Evolutionary conservation across 2,888 invertebrate species (phyloP).

Genomic region (Stegana nigrithorax): DNA sequence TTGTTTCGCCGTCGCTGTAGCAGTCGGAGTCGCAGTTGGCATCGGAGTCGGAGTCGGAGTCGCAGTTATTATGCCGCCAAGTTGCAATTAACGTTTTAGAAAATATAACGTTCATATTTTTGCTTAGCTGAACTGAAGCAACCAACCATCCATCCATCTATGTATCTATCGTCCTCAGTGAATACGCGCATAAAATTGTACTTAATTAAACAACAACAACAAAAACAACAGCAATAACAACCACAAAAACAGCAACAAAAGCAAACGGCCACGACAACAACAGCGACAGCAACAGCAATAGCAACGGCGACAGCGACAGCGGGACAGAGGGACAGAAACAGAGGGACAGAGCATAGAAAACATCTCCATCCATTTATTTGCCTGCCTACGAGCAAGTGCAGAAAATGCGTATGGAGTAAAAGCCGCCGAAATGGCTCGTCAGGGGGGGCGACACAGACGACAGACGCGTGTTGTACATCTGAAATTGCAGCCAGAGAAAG

Average conservation of each 20-base stretch:
- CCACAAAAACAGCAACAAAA: neutral
- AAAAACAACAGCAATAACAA: neutral
- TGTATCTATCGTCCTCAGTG: conserved; percentile 64
- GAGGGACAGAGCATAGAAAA: too few species aligned
- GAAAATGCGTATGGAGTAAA: neutral
- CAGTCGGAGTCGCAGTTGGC: too few species aligned
- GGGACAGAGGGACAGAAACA: too few species aligned
- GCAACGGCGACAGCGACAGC: too few species aligned
- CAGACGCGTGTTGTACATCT: neutral
- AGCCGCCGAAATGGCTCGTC: too few species aligned
- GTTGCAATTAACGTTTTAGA: conserved; percentile 37
- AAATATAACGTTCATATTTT: too few species aligned
- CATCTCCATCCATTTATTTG: too few species aligned
- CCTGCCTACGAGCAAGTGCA: neutral
- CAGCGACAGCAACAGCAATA: too few species aligned
- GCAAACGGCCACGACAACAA: too few species aligned
- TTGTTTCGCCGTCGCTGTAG: too few species aligned
- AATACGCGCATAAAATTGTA: conserved; percentile 63
- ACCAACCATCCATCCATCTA: too few species aligned
- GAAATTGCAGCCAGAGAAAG: neutral
- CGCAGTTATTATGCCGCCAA: conserved; percentile 48
- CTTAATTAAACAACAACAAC: conserved; percentile 52
- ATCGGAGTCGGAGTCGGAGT: conserved; percentile 40
- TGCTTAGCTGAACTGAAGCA: too few species aligned
- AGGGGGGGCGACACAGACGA: neutral